Evolutionary conservation across 2,797 vertebrate genomes (phyloP).

Genomic region (Rhincodon typus): DNA sequence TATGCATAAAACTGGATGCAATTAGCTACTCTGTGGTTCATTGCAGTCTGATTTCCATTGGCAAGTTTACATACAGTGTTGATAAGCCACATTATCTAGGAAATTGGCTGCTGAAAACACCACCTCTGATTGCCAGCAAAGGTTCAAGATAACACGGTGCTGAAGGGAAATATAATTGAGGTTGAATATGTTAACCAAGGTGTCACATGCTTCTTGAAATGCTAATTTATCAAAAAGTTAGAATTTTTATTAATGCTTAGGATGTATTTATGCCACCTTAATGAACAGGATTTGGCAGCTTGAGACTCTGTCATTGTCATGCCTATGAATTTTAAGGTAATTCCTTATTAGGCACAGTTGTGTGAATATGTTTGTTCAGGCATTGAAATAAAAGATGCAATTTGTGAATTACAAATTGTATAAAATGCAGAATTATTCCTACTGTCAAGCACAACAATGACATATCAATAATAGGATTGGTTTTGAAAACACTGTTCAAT

Average conservation of each 20-base stretch:
- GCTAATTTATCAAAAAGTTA: conserved; percentile 92
- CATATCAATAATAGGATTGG: conserved; percentile 49
- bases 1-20: conserved; percentile 99
- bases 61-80: conserved; percentile 95
- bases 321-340: conserved; percentile 73
- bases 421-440: conserved; percentile 58
- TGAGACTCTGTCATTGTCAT: conserved; percentile 77
- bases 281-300: conserved; percentile 76
- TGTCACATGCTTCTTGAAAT: conserved; percentile 90
- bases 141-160: conserved; percentile 98
- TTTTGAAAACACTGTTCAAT: conserved; percentile 36
- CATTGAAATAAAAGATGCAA: conserved; percentile 52
- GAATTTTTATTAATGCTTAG: conserved; percentile 88
- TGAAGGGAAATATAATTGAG: conserved; percentile 99
- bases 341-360: conserved; percentile 66
- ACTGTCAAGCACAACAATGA: conserved; percentile 58
- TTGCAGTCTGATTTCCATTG: conserved; percentile 94
- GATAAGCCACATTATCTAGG: conserved; percentile 99
- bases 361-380: conserved; percentile 83
- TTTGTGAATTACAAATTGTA: conserved; percentile 60
- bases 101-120: conserved; percentile 99
- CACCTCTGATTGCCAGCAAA: conserved; percentile 99
- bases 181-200: conserved; percentile 99
- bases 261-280: conserved; percentile 70
- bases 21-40: conserved; percentile 95